Percentiles rank a stretch among this genome's conserved stretches.
These are phyloP conservation scores for Ageneiosus marmoratus DNA, from an alignment of 2,113 vertebrate species.

Conservation along the genomic window DNA sequence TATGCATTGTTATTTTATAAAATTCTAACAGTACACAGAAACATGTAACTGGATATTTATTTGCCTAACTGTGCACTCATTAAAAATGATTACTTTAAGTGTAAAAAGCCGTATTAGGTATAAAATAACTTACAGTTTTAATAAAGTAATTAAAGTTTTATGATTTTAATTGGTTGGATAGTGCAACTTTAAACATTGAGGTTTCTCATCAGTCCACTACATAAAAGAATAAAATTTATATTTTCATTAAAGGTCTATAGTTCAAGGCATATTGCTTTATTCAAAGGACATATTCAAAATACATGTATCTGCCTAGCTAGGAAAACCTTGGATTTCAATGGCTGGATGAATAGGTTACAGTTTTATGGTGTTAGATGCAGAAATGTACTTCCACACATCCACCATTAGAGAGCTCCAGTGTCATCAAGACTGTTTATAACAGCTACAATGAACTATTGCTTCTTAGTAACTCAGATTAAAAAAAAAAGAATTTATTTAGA, in stretches of 20 bases:
- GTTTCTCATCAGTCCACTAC: not conserved
- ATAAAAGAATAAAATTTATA: not conserved
- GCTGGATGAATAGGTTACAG: not conserved
- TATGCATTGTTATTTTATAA: not conserved
- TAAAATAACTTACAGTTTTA: not conserved
- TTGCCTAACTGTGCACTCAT: not conserved
- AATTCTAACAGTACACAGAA: not conserved
- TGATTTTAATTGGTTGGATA: not conserved
- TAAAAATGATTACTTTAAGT: not conserved
- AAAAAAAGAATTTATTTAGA: not conserved
- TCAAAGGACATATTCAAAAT: not conserved
- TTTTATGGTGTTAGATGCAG: not conserved
- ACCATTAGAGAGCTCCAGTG: conserved; percentile 2
- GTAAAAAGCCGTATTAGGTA: not conserved
- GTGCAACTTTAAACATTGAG: not conserved
- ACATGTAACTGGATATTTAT: not conserved
- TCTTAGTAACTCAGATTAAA: not conserved
- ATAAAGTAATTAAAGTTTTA: too few species aligned
- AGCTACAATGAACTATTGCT: not conserved
- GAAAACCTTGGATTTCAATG: not conserved
- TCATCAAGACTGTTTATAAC: not conserved
- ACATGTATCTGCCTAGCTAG: not conserved
- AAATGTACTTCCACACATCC: not conserved
- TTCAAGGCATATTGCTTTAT: not conserved
- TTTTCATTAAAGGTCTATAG: not conserved